Evolutionary conservation across 2,797 vertebrate genomes (phyloP), one percentile per base, ranked within the genome.

Genomic region (Alcedo quadribrachys): DNA sequence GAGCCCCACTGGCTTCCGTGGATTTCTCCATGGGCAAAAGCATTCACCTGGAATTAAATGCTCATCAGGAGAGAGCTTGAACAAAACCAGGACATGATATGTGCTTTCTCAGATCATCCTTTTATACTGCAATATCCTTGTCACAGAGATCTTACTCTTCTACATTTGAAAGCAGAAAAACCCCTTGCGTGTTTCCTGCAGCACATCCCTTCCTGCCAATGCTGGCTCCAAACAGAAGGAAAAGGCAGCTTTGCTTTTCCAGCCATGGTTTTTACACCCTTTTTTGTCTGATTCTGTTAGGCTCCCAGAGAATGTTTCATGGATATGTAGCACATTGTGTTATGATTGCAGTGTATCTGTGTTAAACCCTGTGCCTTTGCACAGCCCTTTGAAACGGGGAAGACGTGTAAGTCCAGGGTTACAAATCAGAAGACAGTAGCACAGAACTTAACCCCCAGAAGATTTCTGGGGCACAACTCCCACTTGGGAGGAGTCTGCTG

Each of bases 221-320:
- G 69, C 35, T 91, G 80, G 71, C 62, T 93, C 4, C 2, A 74
- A 95, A 78, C 62, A 93, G 89, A 93, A 92, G 84, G 50, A 87
- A 85, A 84, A 91, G 80, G 60, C 48, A 91, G 70, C 45, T 89
- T 81, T 83, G 32, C 74, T 93, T 80, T 93, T 84, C 77, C 67
- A 89, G 48, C 60, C 91, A 55, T 37, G 32, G 28, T 43, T 87
- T 90, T 92, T 80, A 6, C 67, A 85, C 85, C 43, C 33, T 60
- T 91, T 95, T 93, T 89, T 92, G 32, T 81, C 70, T 61, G 33
- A 79, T 67, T 91, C 48, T 27, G 18, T 74, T 92, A 65, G 51
- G 84, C 66, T 95, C 28, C 28, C 62, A 48, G 71, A 89, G 51
- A 83, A 69, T 25, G 11, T 68, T 86, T 83, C 69, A 73, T 55